A percentile compares a stretch with the other conserved stretches of the same genome.
Conservation (phyloP, 2,888 invertebrate species). For the Macrophya annulata region DNA sequence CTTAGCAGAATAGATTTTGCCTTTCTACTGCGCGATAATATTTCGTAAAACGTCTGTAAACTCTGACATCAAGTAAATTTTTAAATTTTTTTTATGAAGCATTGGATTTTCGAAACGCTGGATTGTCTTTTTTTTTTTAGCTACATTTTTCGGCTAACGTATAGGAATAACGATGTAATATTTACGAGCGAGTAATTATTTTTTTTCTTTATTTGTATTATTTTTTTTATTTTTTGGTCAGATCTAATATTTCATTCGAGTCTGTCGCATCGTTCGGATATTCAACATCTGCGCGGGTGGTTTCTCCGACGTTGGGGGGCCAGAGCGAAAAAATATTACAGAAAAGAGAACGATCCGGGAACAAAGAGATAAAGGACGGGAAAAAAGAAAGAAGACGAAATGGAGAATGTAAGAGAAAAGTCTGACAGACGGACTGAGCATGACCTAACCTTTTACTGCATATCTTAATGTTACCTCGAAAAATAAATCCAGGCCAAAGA, state of each 20-base stretch:
- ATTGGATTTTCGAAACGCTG: background rate
- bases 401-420: constrained; percentile 12
- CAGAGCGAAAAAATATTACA: constrained; percentile 17
- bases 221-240: constrained; percentile 8
- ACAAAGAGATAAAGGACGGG: constrained; percentile 42
- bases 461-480: constrained; percentile 2
- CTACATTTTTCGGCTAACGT: background rate
- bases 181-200: constrained; percentile 19
- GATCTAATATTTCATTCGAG: constrained; percentile 35
- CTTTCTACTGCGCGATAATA: background rate
- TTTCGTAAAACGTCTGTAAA: background rate
- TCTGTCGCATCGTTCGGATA: constrained; percentile 10
- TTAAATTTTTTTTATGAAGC: background rate
- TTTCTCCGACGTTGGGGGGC: constrained; percentile 3
- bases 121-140: background rate
- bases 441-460: constrained; percentile 34
- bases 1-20: background rate
- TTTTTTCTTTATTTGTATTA: too few relatives aligned
- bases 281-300: constrained; percentile 27
- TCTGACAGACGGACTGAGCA: constrained; percentile 26
- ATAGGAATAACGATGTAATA: background rate
- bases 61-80: background rate
- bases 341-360: constrained; percentile 25
- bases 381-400: constrained; percentile 19
- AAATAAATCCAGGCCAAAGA: background rate